phyloP scores from a whole-genome alignment of 2,888 invertebrate genomes.

The Apodemia mormo region DNA sequence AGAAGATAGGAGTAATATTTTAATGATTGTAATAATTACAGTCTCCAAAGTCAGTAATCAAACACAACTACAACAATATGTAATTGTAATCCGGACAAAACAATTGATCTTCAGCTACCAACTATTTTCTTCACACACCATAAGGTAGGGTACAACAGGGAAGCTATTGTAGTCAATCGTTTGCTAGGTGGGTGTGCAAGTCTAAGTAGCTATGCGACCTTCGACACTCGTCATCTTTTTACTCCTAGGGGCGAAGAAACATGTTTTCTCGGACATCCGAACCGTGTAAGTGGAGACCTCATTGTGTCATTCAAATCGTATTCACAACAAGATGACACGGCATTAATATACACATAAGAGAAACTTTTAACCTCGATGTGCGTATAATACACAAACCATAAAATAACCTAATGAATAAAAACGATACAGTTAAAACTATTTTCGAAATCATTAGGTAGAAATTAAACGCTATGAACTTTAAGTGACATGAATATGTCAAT shows the following conservation, averaged over 20 bases:
- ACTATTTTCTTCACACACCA: constrained; percentile 33
- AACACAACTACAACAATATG: no score
- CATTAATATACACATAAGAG: constrained; percentile 24
- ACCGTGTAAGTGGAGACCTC: constrained; percentile 28
- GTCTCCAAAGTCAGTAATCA: no score
- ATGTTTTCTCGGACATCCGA: constrained; percentile 35
- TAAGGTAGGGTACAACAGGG: background rate
- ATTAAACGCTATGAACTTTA: constrained; percentile 65
- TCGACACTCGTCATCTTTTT: constrained; percentile 45
- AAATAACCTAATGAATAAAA: background rate
- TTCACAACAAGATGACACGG: constrained; percentile 33
- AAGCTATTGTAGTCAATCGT: constrained; percentile 75
- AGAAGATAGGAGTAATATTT: no score
- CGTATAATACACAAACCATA: background rate
- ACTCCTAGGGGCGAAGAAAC: constrained; percentile 38
- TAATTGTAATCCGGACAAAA: background rate
- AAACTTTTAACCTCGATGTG: constrained; percentile 22
- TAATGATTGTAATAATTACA: no score
- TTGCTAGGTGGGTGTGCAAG: constrained; percentile 76
- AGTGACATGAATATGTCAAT: constrained; percentile 64
- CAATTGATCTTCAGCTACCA: constrained; percentile 56
- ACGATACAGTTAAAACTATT: constrained; percentile 48
- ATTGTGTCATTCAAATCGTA: constrained; percentile 36
- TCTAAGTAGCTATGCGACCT: constrained; percentile 61
- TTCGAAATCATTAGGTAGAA: constrained; percentile 61